These are phyloP conservation scores for Pachycephus smyrnensis DNA, from an alignment of 2,888 invertebrate species.

Conservation along the genomic window DNA sequence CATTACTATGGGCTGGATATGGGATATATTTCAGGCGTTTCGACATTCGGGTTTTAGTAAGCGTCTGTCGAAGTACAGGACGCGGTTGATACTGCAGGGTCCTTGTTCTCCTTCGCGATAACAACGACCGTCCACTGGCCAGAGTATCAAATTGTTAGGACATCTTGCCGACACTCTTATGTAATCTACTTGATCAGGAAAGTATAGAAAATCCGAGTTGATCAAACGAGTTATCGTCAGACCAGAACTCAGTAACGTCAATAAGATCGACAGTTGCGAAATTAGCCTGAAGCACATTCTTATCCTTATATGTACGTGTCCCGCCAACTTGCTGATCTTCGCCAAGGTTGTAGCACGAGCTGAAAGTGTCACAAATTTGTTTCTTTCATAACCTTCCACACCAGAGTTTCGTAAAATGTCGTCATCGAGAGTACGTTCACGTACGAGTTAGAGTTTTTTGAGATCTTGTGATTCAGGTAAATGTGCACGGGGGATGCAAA, in stretches of 20 bases:
- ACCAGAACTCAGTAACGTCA: conserved; percentile 9
- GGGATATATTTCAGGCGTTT: background rate
- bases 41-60: conserved; percentile 27
- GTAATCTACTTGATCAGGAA: conserved; percentile 49
- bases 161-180: conserved; percentile 34
- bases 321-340: background rate
- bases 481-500: no score
- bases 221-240: conserved; percentile 6
- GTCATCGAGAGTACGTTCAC: background rate
- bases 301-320: background rate
- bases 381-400: background rate
- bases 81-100: conserved; percentile 47
- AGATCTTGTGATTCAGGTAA: background rate
- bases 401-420: background rate
- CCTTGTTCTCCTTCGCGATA: conserved; percentile 46
- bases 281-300: conserved; percentile 9
- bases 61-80: conserved; percentile 34
- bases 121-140: conserved; percentile 43
- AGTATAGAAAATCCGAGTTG: conserved; percentile 33
- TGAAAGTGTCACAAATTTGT: background rate
- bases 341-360: background rate
- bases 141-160: conserved; percentile 35
- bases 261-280: conserved; percentile 18
- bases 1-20: background rate
- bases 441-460: background rate